These are phyloP conservation scores for Pao palembangensis DNA, from an alignment of 2,113 vertebrate genomes.

Conservation along the genomic window DNA sequence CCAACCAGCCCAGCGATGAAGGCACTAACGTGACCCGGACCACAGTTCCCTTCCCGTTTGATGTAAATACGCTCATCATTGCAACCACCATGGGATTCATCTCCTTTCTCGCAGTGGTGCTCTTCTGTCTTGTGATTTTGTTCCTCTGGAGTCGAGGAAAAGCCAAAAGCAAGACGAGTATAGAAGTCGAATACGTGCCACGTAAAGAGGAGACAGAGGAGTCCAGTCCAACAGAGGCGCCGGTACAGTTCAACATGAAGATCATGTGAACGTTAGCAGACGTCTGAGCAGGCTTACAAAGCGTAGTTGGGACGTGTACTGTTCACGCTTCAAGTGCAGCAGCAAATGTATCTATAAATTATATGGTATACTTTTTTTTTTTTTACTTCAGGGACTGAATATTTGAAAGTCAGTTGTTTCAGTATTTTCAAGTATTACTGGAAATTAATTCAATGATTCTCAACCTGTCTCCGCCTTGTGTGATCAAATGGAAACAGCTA, in stretches of 20 bases:
- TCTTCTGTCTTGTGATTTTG: constrained; percentile 96
- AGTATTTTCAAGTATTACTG: constrained; percentile 49
- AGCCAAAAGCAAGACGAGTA: constrained; percentile 94
- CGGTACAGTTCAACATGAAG: constrained; percentile 98
- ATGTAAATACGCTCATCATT: constrained; percentile 97
- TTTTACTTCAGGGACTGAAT: constrained; percentile 64
- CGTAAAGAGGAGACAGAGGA: constrained; percentile 89
- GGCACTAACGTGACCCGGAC: constrained; percentile 89
- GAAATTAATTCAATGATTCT: constrained; percentile 64
- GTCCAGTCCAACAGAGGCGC: constrained; percentile 81
- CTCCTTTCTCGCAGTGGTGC: constrained; percentile 95
- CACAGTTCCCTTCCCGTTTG: constrained; percentile 92
- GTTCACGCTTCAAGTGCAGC: constrained; percentile 49
- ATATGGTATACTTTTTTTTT: constrained; percentile 44
- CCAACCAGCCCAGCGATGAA: constrained; percentile 93
- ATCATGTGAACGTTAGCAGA: constrained; percentile 84
- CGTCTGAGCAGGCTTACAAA: constrained; percentile 34
- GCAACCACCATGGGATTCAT: constrained; percentile 99
- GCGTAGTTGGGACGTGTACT: constrained; percentile 48
- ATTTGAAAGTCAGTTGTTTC: constrained; percentile 49
- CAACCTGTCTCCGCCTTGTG: constrained; percentile 56
- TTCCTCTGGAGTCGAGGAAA: constrained; percentile 98
- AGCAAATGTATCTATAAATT: constrained; percentile 56
- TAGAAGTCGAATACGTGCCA: constrained; percentile 96
- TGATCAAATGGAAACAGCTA: constrained; percentile 5